Conservation (phyloP, 2,888 invertebrate genomes). For the Melolontha melolontha region DNA sequence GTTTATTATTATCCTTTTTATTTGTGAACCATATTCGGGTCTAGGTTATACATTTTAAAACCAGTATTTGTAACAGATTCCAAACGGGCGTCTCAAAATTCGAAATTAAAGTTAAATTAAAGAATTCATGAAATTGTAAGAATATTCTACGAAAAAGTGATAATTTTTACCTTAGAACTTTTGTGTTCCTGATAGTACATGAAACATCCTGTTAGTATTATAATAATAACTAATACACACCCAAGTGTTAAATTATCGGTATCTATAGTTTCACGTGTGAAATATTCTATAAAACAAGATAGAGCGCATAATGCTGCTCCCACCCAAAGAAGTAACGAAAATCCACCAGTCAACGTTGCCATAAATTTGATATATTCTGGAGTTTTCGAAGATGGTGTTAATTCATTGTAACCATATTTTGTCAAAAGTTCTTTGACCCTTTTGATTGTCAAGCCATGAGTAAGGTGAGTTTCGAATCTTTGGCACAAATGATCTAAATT, state of each 20-base stretch:
- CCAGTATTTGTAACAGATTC: too few relatives aligned
- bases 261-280: slow-evolving; percentile 64
- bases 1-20: too few relatives aligned
- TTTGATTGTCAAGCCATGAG: slow-evolving; percentile 71
- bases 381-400: slow-evolving; percentile 79
- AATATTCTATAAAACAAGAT: slow-evolving; percentile 66
- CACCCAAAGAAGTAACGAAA: slow-evolving; percentile 83
- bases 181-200: slow-evolving; percentile 77
- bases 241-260: slow-evolving; percentile 75
- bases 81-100: too few relatives aligned
- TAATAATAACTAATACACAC: slow-evolving; percentile 73
- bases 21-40: too few relatives aligned
- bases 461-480: slow-evolving; percentile 61
- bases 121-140: too few relatives aligned
- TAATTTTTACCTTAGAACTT: slow-evolving; percentile 70
- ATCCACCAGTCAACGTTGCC: slow-evolving; percentile 71
- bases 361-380: slow-evolving; percentile 79
- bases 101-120: too few relatives aligned
- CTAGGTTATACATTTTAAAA: too few relatives aligned
- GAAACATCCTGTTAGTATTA: slow-evolving; percentile 78
- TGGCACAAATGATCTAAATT: slow-evolving; percentile 60
- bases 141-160: too few relatives aligned
- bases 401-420: slow-evolving; percentile 76
- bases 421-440: slow-evolving; percentile 70
- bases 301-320: slow-evolving; percentile 80